Evolutionary conservation across 2,113 vertebrate genomes (phyloP).

Genomic region (Himantopus leucocephalus): DNA sequence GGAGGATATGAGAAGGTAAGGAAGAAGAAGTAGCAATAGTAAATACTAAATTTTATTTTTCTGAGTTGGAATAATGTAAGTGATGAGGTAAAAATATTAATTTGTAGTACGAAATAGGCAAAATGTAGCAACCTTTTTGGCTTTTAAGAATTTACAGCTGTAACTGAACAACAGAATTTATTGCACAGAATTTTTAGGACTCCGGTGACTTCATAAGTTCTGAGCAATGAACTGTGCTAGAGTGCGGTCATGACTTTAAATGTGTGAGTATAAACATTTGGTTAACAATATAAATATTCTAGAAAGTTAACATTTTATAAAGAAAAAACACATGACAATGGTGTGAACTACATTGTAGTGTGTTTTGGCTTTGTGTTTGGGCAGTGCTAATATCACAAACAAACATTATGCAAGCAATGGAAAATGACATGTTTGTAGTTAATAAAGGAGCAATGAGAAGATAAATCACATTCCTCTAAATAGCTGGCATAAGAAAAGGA

Average conservation of each 20-base stretch:
- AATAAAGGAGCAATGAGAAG: background rate
- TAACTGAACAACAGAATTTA: background rate
- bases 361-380: background rate
- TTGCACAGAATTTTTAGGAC: background rate
- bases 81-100: background rate
- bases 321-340: background rate
- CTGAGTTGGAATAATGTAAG: background rate
- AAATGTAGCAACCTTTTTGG: background rate
- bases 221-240: background rate
- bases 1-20: conserved; percentile 93
- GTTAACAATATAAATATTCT: background rate
- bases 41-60: background rate
- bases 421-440: background rate
- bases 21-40: background rate
- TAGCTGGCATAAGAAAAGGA: background rate
- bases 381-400: background rate
- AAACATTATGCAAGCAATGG: background rate
- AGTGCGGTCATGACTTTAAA: background rate
- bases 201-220: background rate
- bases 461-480: background rate
- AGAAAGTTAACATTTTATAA: background rate
- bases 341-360: background rate
- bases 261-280: background rate
- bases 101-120: background rate
- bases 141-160: background rate